These are phyloP conservation scores for Dendrophyllia cribrosa DNA, from an alignment of 64 coral and sea anemone species.

Conservation along the genomic window DNA sequence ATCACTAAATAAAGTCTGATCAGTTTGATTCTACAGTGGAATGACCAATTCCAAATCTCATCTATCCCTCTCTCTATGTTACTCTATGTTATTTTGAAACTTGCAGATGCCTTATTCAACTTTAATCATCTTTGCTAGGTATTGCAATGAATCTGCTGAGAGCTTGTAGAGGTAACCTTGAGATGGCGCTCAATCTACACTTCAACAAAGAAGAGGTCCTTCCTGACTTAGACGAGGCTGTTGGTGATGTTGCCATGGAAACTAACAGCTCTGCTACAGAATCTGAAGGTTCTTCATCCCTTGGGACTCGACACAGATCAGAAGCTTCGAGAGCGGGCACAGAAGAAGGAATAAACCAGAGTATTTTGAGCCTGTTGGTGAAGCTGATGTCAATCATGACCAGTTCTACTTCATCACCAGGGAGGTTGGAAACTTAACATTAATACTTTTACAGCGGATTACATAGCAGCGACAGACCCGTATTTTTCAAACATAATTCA, in stretches of 20 bases:
- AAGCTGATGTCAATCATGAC: conserved; percentile 64
- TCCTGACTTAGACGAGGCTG: conserved; percentile 62
- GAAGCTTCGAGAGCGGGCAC: neutral
- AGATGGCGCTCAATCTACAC: conserved; percentile 86
- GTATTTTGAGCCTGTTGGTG: conserved; percentile 85
- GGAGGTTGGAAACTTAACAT: conserved; percentile 51
- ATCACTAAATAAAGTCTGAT: no score
- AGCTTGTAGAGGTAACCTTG: conserved; percentile 76
- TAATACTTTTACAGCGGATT: no score
- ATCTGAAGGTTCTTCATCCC: neutral
- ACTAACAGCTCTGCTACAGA: neutral
- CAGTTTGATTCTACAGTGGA: no score
- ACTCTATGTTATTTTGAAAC: no score
- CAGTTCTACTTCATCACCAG: conserved; percentile 44
- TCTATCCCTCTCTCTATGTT: no score
- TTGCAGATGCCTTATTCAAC: neutral
- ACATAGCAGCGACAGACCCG: no score
- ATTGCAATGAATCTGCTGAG: conserved; percentile 73
- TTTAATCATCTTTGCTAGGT: conserved; percentile 25
- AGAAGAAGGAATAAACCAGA: conserved; percentile 76
- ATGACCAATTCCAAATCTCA: no score
- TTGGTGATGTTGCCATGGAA: conserved; percentile 31
- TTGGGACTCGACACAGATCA: neutral
- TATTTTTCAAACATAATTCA: no score
- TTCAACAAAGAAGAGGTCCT: conserved; percentile 84